Percentiles rank a stretch among this genome's conserved stretches.
phyloP scores from a whole-genome alignment of 2,113 vertebrate genomes.

The Saimiri boliviensis region DNA sequence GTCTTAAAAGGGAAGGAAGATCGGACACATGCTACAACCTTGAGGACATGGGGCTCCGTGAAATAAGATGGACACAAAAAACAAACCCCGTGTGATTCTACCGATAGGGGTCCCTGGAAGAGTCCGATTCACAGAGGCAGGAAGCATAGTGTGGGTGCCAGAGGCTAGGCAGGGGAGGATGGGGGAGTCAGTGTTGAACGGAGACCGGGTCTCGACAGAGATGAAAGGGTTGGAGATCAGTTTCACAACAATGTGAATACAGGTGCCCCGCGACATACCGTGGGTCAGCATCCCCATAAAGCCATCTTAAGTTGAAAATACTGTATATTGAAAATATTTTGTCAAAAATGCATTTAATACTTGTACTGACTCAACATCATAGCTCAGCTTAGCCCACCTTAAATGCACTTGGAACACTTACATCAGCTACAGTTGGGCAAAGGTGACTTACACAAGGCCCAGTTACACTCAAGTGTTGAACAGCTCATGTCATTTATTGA shows the following conservation, averaged over 20 bases:
- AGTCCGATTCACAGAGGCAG: neutral
- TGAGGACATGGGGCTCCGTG: accelerated
- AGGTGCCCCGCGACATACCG: accelerated
- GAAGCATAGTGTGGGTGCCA: neutral
- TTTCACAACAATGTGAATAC: too few species aligned
- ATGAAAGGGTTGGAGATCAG: too few species aligned
- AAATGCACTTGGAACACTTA: neutral
- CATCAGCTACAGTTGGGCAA: neutral
- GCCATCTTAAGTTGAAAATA: neutral
- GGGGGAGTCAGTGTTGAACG: accelerated
- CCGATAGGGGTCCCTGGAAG: neutral
- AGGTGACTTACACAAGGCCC: neutral
- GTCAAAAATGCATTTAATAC: neutral
- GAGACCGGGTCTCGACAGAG: neutral
- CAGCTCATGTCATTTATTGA: neutral
- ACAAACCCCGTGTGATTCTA: accelerated
- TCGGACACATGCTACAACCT: accelerated
- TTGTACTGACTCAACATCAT: neutral
- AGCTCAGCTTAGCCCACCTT: neutral
- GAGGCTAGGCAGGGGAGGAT: neutral
- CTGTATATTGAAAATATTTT: neutral
- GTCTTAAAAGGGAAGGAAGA: too few species aligned
- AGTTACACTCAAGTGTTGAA: neutral
- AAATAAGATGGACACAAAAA: accelerated
- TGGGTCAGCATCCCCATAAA: neutral